A percentile compares a stretch with the other conserved stretches of the same genome.
phyloP scores from a whole-genome alignment of 2,888 invertebrate genomes.

The Lycophotia porphyrea region DNA sequence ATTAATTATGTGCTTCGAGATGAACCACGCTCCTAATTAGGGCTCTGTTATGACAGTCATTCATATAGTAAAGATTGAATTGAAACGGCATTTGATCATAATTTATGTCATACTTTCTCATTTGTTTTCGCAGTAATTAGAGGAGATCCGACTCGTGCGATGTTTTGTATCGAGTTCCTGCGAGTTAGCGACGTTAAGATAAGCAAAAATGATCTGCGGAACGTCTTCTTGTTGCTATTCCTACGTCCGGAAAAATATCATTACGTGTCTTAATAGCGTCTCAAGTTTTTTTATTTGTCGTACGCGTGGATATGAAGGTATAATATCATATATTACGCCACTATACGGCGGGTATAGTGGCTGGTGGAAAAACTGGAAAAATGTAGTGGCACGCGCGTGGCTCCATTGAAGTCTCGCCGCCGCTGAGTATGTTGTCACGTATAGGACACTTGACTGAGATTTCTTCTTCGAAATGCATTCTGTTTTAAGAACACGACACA shows the following conservation, averaged over 20 bases:
- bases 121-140: slow-evolving; percentile 76
- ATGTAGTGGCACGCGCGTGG: slow-evolving; percentile 71
- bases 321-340: slow-evolving; percentile 57
- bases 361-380: slow-evolving; percentile 78
- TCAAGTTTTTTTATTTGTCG: slow-evolving; percentile 60
- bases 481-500: slow-evolving; percentile 78
- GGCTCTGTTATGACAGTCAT: slow-evolving; percentile 76
- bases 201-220: slow-evolving; percentile 56
- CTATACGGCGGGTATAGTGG: slow-evolving; percentile 59
- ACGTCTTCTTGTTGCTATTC: slow-evolving; percentile 65
- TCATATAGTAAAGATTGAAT: slow-evolving; percentile 78
- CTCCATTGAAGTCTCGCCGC: slow-evolving; percentile 80
- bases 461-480: slow-evolving; percentile 83
- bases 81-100: slow-evolving; percentile 70
- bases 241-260: slow-evolving; percentile 66
- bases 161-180: slow-evolving; percentile 70
- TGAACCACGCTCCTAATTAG: slow-evolving; percentile 77
- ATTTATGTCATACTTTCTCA: slow-evolving; percentile 81
- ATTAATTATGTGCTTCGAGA: slow-evolving; percentile 75
- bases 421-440: slow-evolving; percentile 78
- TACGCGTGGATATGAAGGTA: slow-evolving; percentile 65
- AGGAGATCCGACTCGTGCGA: slow-evolving; percentile 66
- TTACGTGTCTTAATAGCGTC: slow-evolving; percentile 61
- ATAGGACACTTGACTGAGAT: slow-evolving; percentile 72
- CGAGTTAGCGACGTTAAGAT: slow-evolving; percentile 70